Evolutionary conservation across 1,140 invertebrate species (phyloP).

Genomic region (Uloborus diversus): DNA sequence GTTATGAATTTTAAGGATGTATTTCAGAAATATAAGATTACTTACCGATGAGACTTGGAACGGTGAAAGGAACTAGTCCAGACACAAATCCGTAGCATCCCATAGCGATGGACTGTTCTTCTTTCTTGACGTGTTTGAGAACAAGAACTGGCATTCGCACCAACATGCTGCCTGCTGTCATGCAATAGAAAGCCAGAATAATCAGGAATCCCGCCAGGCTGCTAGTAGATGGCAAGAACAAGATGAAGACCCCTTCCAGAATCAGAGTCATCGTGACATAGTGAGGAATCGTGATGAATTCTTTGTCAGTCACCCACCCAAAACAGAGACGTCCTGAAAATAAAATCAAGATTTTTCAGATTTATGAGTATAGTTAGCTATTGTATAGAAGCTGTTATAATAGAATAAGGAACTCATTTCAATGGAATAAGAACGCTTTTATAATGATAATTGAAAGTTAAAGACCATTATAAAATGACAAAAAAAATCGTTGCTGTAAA

Average conservation of each 20-base stretch:
- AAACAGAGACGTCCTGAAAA: constrained; percentile 40
- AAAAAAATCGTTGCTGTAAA: too few relatives aligned
- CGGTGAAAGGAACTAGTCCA: constrained; percentile 39
- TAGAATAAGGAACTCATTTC: not conserved
- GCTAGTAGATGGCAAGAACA: not conserved
- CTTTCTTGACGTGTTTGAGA: constrained; percentile 56
- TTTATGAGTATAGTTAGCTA: too few relatives aligned
- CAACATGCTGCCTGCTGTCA: constrained; percentile 41
- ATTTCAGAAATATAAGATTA: too few relatives aligned
- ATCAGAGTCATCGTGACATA: constrained; percentile 25
- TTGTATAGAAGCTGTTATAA: too few relatives aligned
- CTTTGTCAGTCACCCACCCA: constrained; percentile 45
- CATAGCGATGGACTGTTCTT: constrained; percentile 50
- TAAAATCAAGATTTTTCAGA: too few relatives aligned
- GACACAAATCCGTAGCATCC: constrained; percentile 51
- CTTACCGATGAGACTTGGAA: constrained; percentile 57
- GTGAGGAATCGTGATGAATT: constrained; percentile 21
- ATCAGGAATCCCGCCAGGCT: not conserved
- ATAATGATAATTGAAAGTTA: too few relatives aligned
- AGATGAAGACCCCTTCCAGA: constrained; percentile 25
- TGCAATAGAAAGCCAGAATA: constrained; percentile 25
- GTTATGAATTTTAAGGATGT: too few relatives aligned
- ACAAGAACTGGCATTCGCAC: constrained; percentile 56
- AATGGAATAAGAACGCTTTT: too few relatives aligned
- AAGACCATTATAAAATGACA: too few relatives aligned